Base-by-base conservation (phyloP, 2,797 vertebrate genomes). In the Oreortyx pictus region DNA sequence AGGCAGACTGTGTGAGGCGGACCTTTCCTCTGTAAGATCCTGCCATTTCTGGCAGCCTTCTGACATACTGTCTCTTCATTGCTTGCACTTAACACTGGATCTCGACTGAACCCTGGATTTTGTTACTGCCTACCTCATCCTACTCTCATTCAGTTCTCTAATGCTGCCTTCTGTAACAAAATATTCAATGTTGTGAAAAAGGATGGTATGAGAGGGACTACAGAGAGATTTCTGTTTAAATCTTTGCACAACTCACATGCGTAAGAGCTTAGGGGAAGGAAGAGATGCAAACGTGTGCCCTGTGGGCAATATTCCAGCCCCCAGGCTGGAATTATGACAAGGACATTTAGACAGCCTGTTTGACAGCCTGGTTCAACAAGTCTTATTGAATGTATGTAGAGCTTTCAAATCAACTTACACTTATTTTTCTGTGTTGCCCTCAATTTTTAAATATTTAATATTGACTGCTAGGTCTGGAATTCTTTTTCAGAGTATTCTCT, bases 11-110 rank as follows among this genome's bases (percentile, higher is more conserved):
- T 90, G 82, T 81, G 82, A 93, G 86, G 93, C 56, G 89, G 88
- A 87, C 37, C 72, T 93, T 87, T 85, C 50, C 27, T 75, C 82
- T 87, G n/a, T 47, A 73, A 92, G 73, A 73, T 90, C 54, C 49
- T 90, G 67, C 84, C 73, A 67, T 57, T 94, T 96, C 87, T 89
- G 88, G 79, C 84, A 94, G 88, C 54, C 62, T 90, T 73, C 85
- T 93, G 76, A 93, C 66, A 77, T 56, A 31, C 35, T 41, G 54
- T 68, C 24, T 92, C 59, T 93, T 93, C 64, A 56, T 54, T 88
- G 91, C 64, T 20, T 49, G 39, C 44, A 3, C 44, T 89, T 90
- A 77, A 77, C 25, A 64, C 68, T 64, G 66, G 47, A 87, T 83
- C 73, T 94, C 76, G 70, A 61, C 52, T 91, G 82, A 92, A 83